Percentiles rank a stretch among this genome's conserved stretches.
These are phyloP conservation scores for Cladorhizidae sp. DNA, from an alignment of 37 sponge, comb jelly and placozoan species.

Conservation along the genomic window DNA sequence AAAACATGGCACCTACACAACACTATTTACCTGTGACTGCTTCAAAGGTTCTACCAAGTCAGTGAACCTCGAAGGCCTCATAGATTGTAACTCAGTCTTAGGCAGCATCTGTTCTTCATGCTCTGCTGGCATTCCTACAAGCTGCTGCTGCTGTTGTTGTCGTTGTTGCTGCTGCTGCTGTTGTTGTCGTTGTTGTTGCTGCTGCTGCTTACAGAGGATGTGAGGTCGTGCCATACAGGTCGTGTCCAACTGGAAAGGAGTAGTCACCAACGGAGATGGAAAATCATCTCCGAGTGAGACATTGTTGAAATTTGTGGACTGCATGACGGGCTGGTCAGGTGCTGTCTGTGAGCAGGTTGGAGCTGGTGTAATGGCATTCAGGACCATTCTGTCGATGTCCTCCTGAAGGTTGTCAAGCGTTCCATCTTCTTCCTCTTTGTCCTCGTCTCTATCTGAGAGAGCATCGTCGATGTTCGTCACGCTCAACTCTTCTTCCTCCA, in stretches of 20 bases:
- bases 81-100: neutral
- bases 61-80: neutral
- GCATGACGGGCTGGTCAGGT: neutral
- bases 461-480: slow-evolving; percentile 62
- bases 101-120: slow-evolving; percentile 50
- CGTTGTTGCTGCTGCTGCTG: neutral
- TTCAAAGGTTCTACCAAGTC: slow-evolving; percentile 23
- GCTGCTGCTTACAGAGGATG: neutral
- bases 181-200: neutral
- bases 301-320: slow-evolving; percentile 40
- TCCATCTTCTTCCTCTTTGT: neutral
- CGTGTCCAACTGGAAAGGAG: neutral
- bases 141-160: neutral
- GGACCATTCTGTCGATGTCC: slow-evolving; percentile 25
- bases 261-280: neutral
- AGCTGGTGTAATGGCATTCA: slow-evolving; percentile 22
- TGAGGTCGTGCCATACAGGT: neutral
- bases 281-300: neutral
- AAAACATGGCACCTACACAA: neutral
- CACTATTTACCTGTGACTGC: slow-evolving; percentile 27
- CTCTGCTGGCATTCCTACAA: neutral
- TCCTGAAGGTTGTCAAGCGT: neutral
- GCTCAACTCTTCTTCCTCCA: slow-evolving; percentile 37
- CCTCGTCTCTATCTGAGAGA: slow-evolving; percentile 42
- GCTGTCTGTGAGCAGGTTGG: neutral